Evolutionary conservation across 2,113 vertebrate genomes (phyloP).

Genomic region (Chloroceryle aenea): DNA sequence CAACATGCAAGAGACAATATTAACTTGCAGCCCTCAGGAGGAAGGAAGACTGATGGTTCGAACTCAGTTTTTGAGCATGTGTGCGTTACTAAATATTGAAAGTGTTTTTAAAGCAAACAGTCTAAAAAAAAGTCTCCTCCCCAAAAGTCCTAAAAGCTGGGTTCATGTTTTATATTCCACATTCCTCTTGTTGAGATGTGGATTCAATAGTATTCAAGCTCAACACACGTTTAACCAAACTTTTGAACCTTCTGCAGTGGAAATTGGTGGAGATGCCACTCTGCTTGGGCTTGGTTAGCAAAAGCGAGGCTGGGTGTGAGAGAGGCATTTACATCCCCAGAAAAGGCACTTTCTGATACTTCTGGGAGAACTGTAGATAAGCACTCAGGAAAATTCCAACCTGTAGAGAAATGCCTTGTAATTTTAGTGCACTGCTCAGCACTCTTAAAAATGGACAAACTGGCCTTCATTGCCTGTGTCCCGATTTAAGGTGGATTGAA

Average conservation of each 20-base stretch:
- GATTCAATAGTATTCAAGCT: not conserved
- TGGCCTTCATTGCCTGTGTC: not conserved
- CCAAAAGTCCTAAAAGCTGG: not conserved
- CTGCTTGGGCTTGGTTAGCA: not conserved
- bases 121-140: not conserved
- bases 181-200: not conserved
- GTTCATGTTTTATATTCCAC: not conserved
- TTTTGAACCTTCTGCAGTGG: not conserved
- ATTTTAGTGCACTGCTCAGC: not conserved
- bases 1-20: not conserved
- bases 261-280: not conserved
- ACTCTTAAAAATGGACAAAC: not conserved
- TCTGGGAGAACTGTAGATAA: not conserved
- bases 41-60: not conserved
- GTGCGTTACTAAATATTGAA: not conserved
- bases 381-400: not conserved
- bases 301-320: not conserved
- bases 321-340: not conserved
- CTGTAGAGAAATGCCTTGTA: not conserved
- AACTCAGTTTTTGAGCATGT: not conserved
- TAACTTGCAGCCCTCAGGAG: not conserved
- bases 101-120: not conserved
- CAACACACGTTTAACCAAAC: not conserved
- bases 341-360: not conserved
- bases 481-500: not conserved